Percentiles rank a stretch among this genome's conserved stretches.
Evolutionary conservation across 2,888 invertebrate species (phyloP).

Genomic region (Patella depressa): DNA sequence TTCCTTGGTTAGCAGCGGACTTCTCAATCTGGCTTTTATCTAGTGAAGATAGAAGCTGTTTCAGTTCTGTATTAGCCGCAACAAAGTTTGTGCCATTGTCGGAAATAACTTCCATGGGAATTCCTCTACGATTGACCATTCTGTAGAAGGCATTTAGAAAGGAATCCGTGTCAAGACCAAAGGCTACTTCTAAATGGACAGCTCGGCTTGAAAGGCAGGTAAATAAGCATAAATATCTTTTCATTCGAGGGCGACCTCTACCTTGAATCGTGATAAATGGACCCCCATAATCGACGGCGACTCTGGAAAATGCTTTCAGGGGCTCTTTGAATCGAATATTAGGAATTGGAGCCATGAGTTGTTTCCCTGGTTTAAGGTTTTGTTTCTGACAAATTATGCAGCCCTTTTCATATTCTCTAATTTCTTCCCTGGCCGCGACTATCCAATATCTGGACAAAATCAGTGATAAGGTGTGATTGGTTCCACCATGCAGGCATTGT

Average conservation of each 20-base stretch:
- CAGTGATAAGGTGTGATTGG: conserved; percentile 25
- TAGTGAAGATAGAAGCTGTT: conserved; percentile 20
- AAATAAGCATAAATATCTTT: conserved; percentile 36
- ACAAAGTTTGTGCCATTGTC: conserved; percentile 42
- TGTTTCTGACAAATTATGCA: conserved; percentile 17
- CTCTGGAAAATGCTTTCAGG: conserved; percentile 34
- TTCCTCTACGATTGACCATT: conserved; percentile 21
- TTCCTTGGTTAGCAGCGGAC: conserved; percentile 13
- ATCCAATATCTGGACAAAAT: conserved; percentile 32
- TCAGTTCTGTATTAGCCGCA: conserved; percentile 29
- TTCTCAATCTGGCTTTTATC: neutral
- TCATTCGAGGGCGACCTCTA: conserved; percentile 33
- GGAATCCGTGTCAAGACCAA: conserved; percentile 31
- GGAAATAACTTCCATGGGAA: conserved; percentile 26
- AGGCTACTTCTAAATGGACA: conserved; percentile 36
- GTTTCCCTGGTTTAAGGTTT: conserved; percentile 22
- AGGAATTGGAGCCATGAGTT: conserved; percentile 29
- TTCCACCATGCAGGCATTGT: conserved; percentile 22
- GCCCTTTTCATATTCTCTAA: conserved; percentile 22
- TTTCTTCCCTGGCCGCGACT: conserved; percentile 30
- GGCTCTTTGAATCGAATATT: conserved; percentile 16
- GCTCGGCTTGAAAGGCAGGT: conserved; percentile 38
- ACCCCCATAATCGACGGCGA: conserved; percentile 40
- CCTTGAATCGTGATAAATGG: conserved; percentile 40
- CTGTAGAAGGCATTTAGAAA: no score